Conservation (phyloP, 1,140 invertebrate genomes). For the Ylistrum balloti region DNA sequence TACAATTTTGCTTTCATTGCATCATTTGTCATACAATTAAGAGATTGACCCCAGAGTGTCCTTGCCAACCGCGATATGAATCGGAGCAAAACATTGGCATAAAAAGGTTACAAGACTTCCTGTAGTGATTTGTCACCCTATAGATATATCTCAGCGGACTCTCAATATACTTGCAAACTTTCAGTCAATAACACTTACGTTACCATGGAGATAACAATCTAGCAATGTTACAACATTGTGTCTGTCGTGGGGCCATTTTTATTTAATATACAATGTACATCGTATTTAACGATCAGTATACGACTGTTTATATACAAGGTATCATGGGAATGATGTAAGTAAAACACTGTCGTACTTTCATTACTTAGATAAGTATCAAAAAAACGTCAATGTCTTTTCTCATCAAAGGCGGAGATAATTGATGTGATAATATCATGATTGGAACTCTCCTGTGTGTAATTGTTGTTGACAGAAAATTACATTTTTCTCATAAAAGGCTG, state of each 20-base stretch:
- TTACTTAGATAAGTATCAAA: not conserved
- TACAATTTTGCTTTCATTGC: not conserved
- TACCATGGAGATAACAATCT: not conserved
- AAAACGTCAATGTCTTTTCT: not conserved
- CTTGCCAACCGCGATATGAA: not conserved
- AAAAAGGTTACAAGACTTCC: slow-evolving; percentile 13
- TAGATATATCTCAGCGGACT: no score
- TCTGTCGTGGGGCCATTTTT: not conserved
- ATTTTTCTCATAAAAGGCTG: not conserved
- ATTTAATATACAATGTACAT: not conserved
- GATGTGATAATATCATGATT: slow-evolving; percentile 29
- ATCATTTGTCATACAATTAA: not conserved
- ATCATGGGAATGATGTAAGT: slow-evolving; percentile 34
- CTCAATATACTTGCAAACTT: not conserved
- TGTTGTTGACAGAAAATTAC: not conserved
- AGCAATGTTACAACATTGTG: not conserved
- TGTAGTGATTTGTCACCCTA: not conserved
- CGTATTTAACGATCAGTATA: not conserved
- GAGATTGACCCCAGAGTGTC: not conserved
- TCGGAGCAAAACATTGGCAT: slow-evolving; percentile 6
- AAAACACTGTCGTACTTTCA: not conserved
- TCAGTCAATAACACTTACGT: not conserved
- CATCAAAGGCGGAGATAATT: slow-evolving; percentile 23
- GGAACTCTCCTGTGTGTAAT: slow-evolving; percentile 24
- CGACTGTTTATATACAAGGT: not conserved